Conservation (phyloP, 2,888 invertebrate species). For the Gasteruption jaculator region DNA sequence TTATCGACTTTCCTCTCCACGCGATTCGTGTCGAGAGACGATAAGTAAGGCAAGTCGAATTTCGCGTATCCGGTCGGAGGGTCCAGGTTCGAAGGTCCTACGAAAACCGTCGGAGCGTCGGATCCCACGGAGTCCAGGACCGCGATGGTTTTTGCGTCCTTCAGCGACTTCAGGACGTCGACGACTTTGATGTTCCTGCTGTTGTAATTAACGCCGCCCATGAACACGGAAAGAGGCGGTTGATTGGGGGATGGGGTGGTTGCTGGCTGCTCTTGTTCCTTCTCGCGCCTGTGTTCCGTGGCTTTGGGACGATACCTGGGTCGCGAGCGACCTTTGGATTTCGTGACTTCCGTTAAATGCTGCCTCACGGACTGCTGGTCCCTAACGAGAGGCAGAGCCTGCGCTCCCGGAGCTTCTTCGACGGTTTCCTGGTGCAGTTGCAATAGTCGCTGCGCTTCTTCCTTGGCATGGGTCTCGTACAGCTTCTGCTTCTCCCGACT, state of each 20-base stretch:
- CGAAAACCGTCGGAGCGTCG: constrained; percentile 71
- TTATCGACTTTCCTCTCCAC: constrained; percentile 70
- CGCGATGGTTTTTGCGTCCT: constrained; percentile 68
- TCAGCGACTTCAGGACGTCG: constrained; percentile 68
- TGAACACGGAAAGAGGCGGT: constrained; percentile 78
- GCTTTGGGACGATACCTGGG: constrained; percentile 19
- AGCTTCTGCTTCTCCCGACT: constrained; percentile 39
- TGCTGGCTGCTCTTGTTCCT: constrained; percentile 17
- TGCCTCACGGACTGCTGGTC: constrained; percentile 36
- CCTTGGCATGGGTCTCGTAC: constrained; percentile 26
- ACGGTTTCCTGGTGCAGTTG: constrained; percentile 24
- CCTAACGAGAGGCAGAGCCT: constrained; percentile 30
- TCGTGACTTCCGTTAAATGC: constrained; percentile 31
- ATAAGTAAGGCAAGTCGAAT: constrained; percentile 79
- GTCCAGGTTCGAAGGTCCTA: constrained; percentile 72
- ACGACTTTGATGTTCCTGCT: constrained; percentile 58
- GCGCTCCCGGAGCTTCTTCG: constrained; percentile 17
- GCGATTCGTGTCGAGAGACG: constrained; percentile 64
- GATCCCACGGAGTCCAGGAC: constrained; percentile 72
- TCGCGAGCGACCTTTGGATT: constrained; percentile 17
- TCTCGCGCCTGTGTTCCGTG: too few species aligned
- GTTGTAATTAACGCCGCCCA: constrained; percentile 55
- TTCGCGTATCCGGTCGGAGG: constrained; percentile 71
- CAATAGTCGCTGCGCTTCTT: constrained; percentile 25
- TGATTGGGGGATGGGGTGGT: constrained; percentile 63